phyloP scores from a whole-genome alignment of 2,113 vertebrate genomes.

The Cyprinodon brontotheroides region DNA sequence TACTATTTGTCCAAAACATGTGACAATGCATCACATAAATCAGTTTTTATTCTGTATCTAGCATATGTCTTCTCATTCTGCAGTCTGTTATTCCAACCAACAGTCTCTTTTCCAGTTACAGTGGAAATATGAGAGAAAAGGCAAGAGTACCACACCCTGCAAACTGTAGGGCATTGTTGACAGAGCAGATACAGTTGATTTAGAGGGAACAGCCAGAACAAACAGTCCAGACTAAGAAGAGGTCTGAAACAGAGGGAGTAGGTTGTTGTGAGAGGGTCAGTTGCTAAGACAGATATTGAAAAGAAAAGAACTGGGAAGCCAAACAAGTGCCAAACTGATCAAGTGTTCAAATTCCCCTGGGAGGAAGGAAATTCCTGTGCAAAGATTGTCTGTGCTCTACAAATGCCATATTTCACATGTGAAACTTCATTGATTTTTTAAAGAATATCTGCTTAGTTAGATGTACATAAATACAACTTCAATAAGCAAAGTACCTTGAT shows the following conservation, averaged over 20 bases:
- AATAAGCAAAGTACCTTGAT: background rate
- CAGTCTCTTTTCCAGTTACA: slow-evolving; percentile 9
- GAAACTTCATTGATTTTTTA: background rate
- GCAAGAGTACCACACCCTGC: background rate
- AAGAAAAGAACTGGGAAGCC: slow-evolving; percentile 35
- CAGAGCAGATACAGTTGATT: slow-evolving; percentile 28
- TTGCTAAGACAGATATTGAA: slow-evolving; percentile 53
- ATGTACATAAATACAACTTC: background rate
- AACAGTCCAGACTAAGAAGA: slow-evolving; percentile 55
- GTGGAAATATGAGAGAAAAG: background rate
- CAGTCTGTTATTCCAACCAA: background rate
- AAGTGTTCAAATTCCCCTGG: slow-evolving; percentile 41
- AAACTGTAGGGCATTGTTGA: background rate
- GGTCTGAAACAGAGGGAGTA: slow-evolving; percentile 25
- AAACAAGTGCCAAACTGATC: slow-evolving; percentile 54
- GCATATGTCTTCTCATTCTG: background rate
- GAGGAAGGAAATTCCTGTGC: slow-evolving; percentile 35
- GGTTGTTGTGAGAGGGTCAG: slow-evolving; percentile 15
- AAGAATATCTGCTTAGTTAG: background rate
- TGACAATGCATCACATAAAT: slow-evolving; percentile 22
- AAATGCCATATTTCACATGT: slow-evolving; percentile 25
- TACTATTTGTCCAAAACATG: background rate
- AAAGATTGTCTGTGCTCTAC: slow-evolving; percentile 37
- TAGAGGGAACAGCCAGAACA: slow-evolving; percentile 54
- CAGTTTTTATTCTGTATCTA: slow-evolving; percentile 28